Evolutionary conservation across 2,888 invertebrate genomes (phyloP).

Genomic region (Athetis lepigone): DNA sequence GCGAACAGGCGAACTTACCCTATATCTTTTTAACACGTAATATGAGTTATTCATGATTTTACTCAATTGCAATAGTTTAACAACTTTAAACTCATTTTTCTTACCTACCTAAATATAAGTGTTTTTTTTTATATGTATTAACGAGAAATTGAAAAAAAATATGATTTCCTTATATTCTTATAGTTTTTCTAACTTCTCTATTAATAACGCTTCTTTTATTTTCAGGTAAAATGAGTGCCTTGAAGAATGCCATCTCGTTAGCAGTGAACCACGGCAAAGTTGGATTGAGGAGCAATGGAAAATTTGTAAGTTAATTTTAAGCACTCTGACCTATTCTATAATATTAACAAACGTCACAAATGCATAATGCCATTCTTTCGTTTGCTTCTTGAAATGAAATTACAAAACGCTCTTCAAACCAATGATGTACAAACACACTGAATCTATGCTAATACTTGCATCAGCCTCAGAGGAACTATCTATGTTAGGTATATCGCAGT

Average conservation of each 20-base stretch:
- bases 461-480: neutral
- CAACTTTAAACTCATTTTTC: no score
- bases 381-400: neutral
- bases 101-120: neutral
- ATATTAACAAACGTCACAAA: neutral
- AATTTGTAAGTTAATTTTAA: conserved; percentile 68
- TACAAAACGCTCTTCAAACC: conserved; percentile 2
- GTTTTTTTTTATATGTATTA: no score
- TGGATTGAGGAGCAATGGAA: conserved; percentile 74
- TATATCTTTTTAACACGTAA: no score
- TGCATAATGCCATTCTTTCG: neutral
- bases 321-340: neutral
- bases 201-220: conserved; percentile 40
- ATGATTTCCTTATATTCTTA: no score
- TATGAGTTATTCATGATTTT: no score
- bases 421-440: no score
- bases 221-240: conserved; percentile 79
- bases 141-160: no score
- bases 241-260: conserved; percentile 77
- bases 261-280: conserved; percentile 77
- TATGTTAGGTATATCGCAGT: neutral
- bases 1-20: no score
- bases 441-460: neutral
- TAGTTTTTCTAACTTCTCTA: neutral
- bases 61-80: no score